phyloP scores from a whole-genome alignment of 1,140 invertebrate species.

The Tenebrio molitor region DNA sequence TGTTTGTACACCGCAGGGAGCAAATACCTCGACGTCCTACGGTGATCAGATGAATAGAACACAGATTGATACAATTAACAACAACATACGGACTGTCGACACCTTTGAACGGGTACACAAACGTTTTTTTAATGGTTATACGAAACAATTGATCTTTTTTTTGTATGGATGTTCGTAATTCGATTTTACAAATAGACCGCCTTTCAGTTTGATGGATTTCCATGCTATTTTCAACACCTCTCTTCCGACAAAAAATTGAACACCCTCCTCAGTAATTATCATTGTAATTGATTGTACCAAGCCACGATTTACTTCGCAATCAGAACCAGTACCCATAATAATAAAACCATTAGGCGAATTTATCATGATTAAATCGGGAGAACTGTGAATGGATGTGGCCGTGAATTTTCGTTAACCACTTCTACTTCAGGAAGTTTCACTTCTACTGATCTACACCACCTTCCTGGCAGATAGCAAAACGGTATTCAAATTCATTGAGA shows the following conservation, averaged over 20 bases:
- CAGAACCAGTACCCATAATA: constrained; percentile 56
- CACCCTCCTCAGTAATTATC: constrained; percentile 48
- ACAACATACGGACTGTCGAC: constrained; percentile 55
- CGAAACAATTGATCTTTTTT: constrained; percentile 16
- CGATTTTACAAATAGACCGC: constrained; percentile 10
- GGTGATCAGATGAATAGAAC: constrained; percentile 53
- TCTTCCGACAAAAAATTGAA: constrained; percentile 15
- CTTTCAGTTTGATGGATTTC: constrained; percentile 25
- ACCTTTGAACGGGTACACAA: constrained; percentile 42
- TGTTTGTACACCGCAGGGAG: constrained; percentile 50
- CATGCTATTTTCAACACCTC: background rate
- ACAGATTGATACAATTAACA: constrained; percentile 58
- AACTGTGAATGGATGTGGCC: no score
- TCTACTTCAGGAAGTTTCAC: no score
- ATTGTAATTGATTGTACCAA: constrained; percentile 52
- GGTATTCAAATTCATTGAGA: no score
- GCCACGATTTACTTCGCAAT: constrained; percentile 53
- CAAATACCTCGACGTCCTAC: constrained; percentile 49
- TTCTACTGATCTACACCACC: no score
- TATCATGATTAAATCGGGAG: constrained; percentile 52
- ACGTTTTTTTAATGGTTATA: constrained; percentile 26
- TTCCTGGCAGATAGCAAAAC: no score
- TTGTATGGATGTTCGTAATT: background rate
- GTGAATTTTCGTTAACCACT: no score
- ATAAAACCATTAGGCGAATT: constrained; percentile 55